Evolutionary conservation across 2,888 invertebrate genomes (phyloP), one percentile per base, ranked within the genome.

Genomic region (Andrena flavipes): DNA sequence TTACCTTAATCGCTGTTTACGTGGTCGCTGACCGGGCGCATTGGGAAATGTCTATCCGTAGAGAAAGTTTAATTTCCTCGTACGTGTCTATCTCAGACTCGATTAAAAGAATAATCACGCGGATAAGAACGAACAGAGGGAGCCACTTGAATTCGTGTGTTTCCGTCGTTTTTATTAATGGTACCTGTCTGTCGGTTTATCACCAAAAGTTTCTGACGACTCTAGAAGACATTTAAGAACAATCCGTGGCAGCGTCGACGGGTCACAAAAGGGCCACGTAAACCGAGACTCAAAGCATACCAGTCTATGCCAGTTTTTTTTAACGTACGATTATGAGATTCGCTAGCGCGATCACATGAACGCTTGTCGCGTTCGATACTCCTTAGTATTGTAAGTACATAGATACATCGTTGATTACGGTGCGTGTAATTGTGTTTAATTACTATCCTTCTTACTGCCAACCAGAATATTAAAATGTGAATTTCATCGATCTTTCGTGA

Each of bases 361-460:
- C 81, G 65, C 73, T 23, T 54, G 64, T 23, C 80, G 75, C 78
- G 75, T 75, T 80, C 77, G 76, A 67, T 80, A 75, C 63, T 87
- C 71, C 42, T 87, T 81, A 79, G 81, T 78, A 79, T 87, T 42
- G 80, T 87, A 87, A 87, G 87, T 87, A 87, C 87, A 85, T 87
- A 81, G 79, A 85, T 85, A 83, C 80, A 87, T 85, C 65, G 79
- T 85, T 82, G 80, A 82, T 82, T 81, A 77, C 68, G 75, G 74
- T 79, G 81, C 67, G 76, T 67, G 80, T 80, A 87, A 80, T 59
- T 74, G 75, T 73, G 42, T 75, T 82, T 56, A 48, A 56, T 51
- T 64, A 33, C 23, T 69, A n/a, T 49, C 48, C 7, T 23, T 33
- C 26, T 26, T 29, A 10, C 26, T 51, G 49, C 33, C 63, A 51